Evolutionary conservation across 2,888 invertebrate genomes (phyloP), one percentile per base, ranked within the genome.

Genomic region (Amblyteles armatorius): DNA sequence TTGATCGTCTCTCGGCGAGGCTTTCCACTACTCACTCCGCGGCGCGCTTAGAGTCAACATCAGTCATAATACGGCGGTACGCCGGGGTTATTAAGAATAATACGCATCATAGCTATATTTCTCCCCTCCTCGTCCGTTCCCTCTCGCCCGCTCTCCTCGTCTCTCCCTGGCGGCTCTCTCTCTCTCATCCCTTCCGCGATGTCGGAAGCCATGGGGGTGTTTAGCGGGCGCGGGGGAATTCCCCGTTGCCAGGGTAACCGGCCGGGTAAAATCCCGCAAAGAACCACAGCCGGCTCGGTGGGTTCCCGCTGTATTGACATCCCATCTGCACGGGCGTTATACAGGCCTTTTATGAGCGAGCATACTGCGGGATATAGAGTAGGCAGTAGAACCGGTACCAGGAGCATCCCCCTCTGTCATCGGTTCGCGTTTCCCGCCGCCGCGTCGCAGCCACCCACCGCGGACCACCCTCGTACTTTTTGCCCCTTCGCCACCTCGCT

Each of bases 41-140:
- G 44, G 87, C 91, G 90, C 90, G 92, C 92, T 92, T 90, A 92
- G 91, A 93, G 92, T 93, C 93, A 93, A 94, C 93, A 93, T 93
- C 93, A 93, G 93, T 94, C 93, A 94, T 93, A 94, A 93, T 93
- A 93, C 92, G 92, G 90, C 89, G 91, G 91, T 90, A 91, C 91
- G 91, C 90, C 91, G 90, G 91, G 92, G 92, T 94, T 94, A 93
- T 94, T 93, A 93, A 93, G 93, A 93, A 93, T 94, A 93, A 93
- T 93, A 93, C 93, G 93, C 92, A 93, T 93, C 92, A 93, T 93
- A 92, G 92, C 89, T 88, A 88, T 89, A 87, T 87, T 81, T 80
- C 87, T 80, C 79, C 88, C 90, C 86, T 88, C 87, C 86, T 85
- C 16, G 4, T 36, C 68, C 16, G 72, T 76, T 83, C 85, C 80